These are phyloP conservation scores for Timandra comae DNA, from an alignment of 2,888 invertebrate genomes.

Conservation along the genomic window DNA sequence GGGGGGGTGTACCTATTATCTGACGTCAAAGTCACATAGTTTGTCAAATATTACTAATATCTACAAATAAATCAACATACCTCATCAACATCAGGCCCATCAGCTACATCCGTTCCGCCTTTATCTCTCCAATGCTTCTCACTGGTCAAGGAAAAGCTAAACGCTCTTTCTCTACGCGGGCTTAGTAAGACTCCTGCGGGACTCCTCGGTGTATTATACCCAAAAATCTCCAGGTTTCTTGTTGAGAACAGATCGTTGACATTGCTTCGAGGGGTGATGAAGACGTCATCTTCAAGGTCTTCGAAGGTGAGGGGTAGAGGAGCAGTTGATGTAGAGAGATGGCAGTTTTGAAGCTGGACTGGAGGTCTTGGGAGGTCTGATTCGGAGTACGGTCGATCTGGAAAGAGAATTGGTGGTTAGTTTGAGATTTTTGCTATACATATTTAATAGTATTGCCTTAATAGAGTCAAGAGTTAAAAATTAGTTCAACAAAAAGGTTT, in stretches of 20 bases:
- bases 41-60: not conserved
- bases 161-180: conserved; percentile 57
- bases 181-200: conserved; percentile 62
- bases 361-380: conserved; percentile 50
- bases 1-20: too few species aligned
- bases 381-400: conserved; percentile 69
- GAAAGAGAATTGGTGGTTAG: conserved; percentile 15
- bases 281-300: conserved; percentile 69
- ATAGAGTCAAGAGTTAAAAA: too few species aligned
- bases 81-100: conserved; percentile 57
- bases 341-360: conserved; percentile 38
- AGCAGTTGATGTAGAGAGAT: conserved; percentile 59
- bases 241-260: conserved; percentile 62
- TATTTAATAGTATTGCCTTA: too few species aligned
- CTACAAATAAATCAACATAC: conserved; percentile 33
- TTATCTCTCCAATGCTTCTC: conserved; percentile 71
- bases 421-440: too few species aligned
- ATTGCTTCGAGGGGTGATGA: conserved; percentile 53
- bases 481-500: too few species aligned
- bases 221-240: conserved; percentile 59
- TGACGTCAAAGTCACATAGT: too few species aligned
- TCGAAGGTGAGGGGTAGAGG: conserved; percentile 55
- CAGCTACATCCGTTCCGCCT: conserved; percentile 64
- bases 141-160: conserved; percentile 60
- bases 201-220: conserved; percentile 56